Conservation (phyloP, 1,140 invertebrate genomes). For the Monochamus saltuarius region DNA sequence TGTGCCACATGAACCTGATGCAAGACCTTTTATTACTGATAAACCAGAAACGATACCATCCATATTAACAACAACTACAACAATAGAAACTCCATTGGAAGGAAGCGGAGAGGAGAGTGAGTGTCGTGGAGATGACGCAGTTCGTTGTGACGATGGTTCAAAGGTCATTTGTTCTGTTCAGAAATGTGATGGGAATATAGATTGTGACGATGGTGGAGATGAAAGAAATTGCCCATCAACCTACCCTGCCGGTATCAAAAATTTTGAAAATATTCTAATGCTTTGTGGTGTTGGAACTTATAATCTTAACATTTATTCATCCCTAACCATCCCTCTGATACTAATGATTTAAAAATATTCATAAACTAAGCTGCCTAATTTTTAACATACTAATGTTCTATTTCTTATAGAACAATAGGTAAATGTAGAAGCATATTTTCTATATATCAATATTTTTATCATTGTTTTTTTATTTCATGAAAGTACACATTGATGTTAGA, state of each 20-base stretch:
- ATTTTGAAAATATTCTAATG: no score
- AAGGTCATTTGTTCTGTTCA: constrained; percentile 56
- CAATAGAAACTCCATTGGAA: constrained; percentile 10
- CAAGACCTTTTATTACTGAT: no score
- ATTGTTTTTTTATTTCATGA: no score
- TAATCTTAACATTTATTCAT: background rate
- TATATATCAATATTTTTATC: no score
- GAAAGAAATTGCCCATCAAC: constrained; percentile 56
- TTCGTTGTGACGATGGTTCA: constrained; percentile 51
- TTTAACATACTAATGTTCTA: no score
- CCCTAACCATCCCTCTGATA: background rate
- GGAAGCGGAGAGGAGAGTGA: constrained; percentile 26
- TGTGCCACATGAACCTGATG: no score
- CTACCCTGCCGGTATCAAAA: constrained; percentile 14
- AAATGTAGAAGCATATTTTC: no score
- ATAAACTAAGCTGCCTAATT: no score
- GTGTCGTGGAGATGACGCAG: constrained; percentile 59
- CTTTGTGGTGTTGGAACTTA: no score
- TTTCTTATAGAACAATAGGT: no score
- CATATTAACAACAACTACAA: constrained; percentile 25
- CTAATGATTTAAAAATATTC: no score
- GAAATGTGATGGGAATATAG: constrained; percentile 57
- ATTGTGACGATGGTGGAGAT: constrained; percentile 62
- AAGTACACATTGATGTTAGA: no score
- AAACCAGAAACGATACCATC: constrained; percentile 6